A percentile compares a stretch with the other conserved stretches of the same genome.
phyloP scores from a whole-genome alignment of 2,797 vertebrate genomes.

The Gallinago stenura region DNA sequence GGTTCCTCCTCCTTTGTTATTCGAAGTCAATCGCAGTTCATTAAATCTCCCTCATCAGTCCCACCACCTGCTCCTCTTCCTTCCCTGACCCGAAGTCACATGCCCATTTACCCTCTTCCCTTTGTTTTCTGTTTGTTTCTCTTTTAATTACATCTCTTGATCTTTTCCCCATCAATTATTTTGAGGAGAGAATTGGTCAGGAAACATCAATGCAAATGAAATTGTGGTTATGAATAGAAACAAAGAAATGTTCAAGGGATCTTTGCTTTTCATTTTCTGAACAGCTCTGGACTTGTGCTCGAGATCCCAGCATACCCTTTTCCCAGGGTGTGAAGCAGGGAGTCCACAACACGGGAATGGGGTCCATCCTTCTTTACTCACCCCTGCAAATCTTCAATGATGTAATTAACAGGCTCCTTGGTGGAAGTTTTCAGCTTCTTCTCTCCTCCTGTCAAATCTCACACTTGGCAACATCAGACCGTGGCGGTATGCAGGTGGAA shows the following conservation, averaged over 20 bases:
- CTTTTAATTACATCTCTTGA: constrained; percentile 60
- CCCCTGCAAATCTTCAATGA: background rate
- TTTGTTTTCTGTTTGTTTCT: constrained; percentile 71
- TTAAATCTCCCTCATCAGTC: constrained; percentile 70
- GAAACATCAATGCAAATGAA: constrained; percentile 60
- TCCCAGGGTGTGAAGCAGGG: accelerated
- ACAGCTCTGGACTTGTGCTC: background rate
- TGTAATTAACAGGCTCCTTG: background rate
- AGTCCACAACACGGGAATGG: background rate
- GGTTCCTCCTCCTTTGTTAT: constrained; percentile 73
- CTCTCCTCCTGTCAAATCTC: background rate
- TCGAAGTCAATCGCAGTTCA: constrained; percentile 67
- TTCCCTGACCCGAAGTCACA: constrained; percentile 56
- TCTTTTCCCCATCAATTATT: constrained; percentile 70
- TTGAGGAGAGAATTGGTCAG: constrained; percentile 46
- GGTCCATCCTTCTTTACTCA: background rate
- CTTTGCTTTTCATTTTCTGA: constrained; percentile 35
- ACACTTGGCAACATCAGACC: background rate
- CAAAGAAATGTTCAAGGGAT: constrained; percentile 1
- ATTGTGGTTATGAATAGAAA: constrained; percentile 51
- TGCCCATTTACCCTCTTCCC: constrained; percentile 56
- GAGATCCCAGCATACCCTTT: background rate
- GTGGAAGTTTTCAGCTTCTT: background rate
- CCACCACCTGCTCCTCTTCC: constrained; percentile 73
- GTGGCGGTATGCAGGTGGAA: accelerated